Conservation (phyloP, 2,113 vertebrate genomes). For the Equus przewalskii region DNA sequence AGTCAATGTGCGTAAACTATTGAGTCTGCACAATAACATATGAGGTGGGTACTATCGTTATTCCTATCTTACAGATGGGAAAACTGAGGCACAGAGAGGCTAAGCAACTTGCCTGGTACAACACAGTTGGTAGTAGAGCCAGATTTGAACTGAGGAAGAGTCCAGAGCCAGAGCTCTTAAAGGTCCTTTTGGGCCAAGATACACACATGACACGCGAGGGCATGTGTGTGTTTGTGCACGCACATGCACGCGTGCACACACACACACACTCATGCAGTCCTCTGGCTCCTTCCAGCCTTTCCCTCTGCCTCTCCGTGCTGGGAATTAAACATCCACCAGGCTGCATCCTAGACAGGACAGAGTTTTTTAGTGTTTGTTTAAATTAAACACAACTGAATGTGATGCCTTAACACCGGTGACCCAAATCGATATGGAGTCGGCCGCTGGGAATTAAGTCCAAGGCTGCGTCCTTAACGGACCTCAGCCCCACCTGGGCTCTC, state of each 20-base stretch:
- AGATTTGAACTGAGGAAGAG: neutral
- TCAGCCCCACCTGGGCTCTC: neutral
- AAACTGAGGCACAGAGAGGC: neutral
- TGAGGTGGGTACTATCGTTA: neutral
- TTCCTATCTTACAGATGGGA: slow-evolving; percentile 24
- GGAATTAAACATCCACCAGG: slow-evolving; percentile 18
- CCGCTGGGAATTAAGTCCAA: slow-evolving; percentile 50
- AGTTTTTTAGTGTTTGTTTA: slow-evolving; percentile 67
- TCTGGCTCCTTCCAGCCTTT: neutral
- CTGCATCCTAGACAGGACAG: neutral
- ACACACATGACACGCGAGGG: neutral
- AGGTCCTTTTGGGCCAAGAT: neutral
- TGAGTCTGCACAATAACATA: neutral
- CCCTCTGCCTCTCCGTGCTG: neutral
- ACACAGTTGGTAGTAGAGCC: neutral
- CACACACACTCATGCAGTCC: accelerated
- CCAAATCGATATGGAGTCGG: slow-evolving; percentile 14
- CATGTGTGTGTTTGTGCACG: too few species aligned
- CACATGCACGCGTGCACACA: accelerated
- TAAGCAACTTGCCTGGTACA: neutral
- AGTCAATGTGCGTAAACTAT: neutral
- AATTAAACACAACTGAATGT: slow-evolving; percentile 68
- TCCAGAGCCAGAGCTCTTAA: neutral
- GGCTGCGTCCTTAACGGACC: slow-evolving; percentile 1
- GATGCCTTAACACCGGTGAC: slow-evolving; percentile 15